A percentile compares a stretch with the other conserved stretches of the same genome.
Evolutionary conservation across 2,888 invertebrate species (phyloP).

Genomic region (Polietes domitor): DNA sequence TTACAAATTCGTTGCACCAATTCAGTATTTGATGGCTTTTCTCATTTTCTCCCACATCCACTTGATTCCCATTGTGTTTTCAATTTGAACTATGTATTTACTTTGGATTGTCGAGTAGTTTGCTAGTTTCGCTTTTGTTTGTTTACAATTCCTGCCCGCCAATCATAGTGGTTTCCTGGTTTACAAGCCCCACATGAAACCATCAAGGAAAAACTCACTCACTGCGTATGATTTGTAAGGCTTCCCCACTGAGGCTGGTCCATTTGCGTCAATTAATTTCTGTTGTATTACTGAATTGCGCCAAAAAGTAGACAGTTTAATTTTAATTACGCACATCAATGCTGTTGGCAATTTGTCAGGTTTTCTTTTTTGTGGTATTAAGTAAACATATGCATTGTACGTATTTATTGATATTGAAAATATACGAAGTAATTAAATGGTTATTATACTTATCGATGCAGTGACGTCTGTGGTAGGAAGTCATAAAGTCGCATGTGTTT

Average conservation of each 20-base stretch:
- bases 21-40: too few species aligned
- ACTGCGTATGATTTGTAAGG: slow-evolving; percentile 35
- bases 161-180: neutral
- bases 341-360: neutral
- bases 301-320: neutral
- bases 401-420: too few species aligned
- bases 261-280: neutral
- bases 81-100: too few species aligned
- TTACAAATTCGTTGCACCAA: too few species aligned
- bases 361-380: too few species aligned
- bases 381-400: too few species aligned
- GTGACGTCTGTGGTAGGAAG: too few species aligned
- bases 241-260: slow-evolving; percentile 54
- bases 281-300: neutral
- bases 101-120: too few species aligned
- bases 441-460: too few species aligned
- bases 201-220: neutral
- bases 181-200: neutral
- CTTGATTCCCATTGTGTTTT: too few species aligned
- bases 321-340: neutral
- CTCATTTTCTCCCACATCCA: neutral
- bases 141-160: neutral
- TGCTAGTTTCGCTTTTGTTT: neutral
- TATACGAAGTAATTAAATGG: too few species aligned
- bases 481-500: too few species aligned